A percentile compares a stretch with the other conserved stretches of the same genome.
Conservation (phyloP, 2,797 vertebrate genomes). For the Eremophila alpestris region DNA sequence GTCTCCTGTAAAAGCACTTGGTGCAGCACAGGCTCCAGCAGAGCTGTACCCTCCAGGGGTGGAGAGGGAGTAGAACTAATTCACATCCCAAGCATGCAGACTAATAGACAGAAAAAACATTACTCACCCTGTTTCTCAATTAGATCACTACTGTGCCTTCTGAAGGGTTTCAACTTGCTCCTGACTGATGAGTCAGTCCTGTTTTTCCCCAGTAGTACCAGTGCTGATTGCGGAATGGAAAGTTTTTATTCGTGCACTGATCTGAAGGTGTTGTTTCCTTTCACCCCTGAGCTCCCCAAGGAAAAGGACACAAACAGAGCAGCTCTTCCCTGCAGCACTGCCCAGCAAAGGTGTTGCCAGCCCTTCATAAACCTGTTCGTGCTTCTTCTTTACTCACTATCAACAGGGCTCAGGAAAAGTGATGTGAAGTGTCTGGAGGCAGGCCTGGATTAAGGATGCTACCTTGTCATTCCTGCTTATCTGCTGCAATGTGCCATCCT, state of each 20-base stretch:
- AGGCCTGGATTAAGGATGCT: background rate
- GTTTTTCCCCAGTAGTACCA: background rate
- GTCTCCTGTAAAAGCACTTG: background rate
- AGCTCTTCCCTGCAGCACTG: background rate
- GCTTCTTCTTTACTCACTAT: fast-evolving
- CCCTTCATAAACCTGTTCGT: fast-evolving
- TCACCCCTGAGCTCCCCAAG: fast-evolving
- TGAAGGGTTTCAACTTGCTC: background rate
- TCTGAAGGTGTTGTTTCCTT: background rate
- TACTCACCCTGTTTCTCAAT: background rate
- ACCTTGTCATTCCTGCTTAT: background rate
- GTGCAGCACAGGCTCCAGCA: background rate
- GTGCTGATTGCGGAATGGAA: background rate
- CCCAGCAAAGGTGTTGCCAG: background rate
- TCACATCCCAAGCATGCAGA: background rate
- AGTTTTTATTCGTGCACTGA: background rate
- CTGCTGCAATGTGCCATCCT: background rate
- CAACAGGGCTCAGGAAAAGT: background rate
- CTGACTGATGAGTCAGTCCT: background rate
- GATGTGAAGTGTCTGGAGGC: background rate
- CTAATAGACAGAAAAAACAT: background rate
- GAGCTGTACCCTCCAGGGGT: background rate
- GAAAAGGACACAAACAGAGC: background rate
- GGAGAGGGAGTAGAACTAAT: background rate
- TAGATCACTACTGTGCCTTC: background rate